phyloP scores from a whole-genome alignment of 2,797 vertebrate genomes.

The Falco rusticolus region DNA sequence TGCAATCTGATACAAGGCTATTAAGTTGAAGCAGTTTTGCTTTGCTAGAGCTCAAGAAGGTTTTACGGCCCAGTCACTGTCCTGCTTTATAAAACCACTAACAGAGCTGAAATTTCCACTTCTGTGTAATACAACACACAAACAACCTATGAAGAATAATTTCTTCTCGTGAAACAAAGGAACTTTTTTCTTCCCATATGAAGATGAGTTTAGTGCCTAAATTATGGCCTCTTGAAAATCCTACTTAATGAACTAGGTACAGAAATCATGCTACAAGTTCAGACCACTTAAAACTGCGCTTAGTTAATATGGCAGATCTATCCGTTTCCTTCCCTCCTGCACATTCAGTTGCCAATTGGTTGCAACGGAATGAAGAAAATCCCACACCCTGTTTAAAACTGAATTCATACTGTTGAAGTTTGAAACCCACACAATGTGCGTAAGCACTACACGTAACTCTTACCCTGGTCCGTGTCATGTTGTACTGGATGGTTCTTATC shows the following conservation, averaged over 20 bases:
- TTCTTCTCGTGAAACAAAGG: neutral
- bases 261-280: neutral
- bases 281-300: neutral
- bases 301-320: neutral
- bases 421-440: neutral
- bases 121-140: neutral
- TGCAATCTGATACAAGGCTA: fast-evolving
- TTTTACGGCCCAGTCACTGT: neutral
- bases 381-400: neutral
- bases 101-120: neutral
- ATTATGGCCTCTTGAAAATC: neutral
- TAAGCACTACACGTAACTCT: neutral
- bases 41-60: neutral
- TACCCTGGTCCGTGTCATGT: constrained; percentile 98
- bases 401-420: neutral
- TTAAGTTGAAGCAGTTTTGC: neutral
- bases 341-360: neutral
- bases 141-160: neutral
- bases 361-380: neutral
- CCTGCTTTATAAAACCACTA: neutral
- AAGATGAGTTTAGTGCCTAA: neutral
- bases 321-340: neutral
- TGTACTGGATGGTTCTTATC: constrained; percentile 98
- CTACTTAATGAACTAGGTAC: neutral
- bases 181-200: neutral